Conservation (phyloP, 2,113 vertebrate species). For the Trogon melanurus region DNA sequence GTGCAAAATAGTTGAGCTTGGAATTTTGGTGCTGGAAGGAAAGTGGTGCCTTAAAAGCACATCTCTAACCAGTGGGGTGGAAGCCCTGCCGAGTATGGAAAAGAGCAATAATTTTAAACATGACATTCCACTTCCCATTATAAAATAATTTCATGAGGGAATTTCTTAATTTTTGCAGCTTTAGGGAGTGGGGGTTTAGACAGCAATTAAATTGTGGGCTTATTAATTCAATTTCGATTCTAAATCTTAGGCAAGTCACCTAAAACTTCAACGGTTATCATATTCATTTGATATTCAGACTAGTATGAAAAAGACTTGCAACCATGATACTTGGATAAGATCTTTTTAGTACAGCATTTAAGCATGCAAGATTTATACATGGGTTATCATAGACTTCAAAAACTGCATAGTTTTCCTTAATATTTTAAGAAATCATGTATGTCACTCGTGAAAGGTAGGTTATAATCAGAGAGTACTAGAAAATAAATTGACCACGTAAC, state of each 20-base stretch:
- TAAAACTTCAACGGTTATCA: not conserved
- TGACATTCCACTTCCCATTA: not conserved
- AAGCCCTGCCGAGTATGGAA: not conserved
- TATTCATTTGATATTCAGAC: not conserved
- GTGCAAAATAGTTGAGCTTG: not conserved
- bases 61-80: too few species aligned
- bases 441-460: not conserved
- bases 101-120: not conserved
- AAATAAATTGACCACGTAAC: not conserved
- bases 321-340: not conserved
- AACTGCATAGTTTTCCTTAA: not conserved
- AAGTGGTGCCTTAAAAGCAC: not conserved
- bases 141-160: not conserved
- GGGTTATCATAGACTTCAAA: not conserved
- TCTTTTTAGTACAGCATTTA: not conserved
- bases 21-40: not conserved
- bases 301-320: not conserved
- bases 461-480: not conserved
- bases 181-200: not conserved
- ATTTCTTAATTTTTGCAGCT: not conserved
- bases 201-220: not conserved
- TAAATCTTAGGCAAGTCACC: not conserved
- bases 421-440: not conserved
- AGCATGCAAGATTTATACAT: not conserved
- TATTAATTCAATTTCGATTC: not conserved